phyloP scores from a whole-genome alignment of 1,140 invertebrate species.

The Oscheius sp. region DNA sequence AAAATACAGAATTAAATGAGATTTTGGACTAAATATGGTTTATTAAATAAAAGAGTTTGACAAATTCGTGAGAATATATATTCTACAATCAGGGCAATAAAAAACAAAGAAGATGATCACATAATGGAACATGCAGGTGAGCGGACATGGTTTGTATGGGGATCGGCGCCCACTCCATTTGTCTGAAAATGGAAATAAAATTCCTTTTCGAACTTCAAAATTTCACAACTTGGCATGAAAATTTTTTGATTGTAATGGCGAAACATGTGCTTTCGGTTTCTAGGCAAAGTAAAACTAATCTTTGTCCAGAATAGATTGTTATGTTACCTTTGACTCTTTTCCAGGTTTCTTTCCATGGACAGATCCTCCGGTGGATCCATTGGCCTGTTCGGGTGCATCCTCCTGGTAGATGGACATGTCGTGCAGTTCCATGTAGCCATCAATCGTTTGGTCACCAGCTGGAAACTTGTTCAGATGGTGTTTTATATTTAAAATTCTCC shows the following conservation, averaged over 20 bases:
- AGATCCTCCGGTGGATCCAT: background rate
- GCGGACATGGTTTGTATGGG: slow-evolving; percentile 12
- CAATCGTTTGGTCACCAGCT: slow-evolving; percentile 46
- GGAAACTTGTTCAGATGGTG: background rate
- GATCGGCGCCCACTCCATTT: slow-evolving; percentile 19
- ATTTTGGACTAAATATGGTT: too few relatives aligned
- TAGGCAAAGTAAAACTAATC: background rate
- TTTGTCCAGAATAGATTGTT: background rate
- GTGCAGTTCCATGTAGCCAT: slow-evolving; percentile 54
- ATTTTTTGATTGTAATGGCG: background rate
- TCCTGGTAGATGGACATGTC: slow-evolving; percentile 30
- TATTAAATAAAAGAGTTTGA: too few relatives aligned
- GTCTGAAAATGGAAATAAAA: too few relatives aligned
- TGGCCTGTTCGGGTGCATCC: background rate
- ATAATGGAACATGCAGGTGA: slow-evolving; percentile 9
- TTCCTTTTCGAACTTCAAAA: too few relatives aligned
- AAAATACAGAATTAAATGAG: too few relatives aligned
- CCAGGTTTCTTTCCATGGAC: background rate
- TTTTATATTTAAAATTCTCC: background rate
- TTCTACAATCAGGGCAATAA: too few relatives aligned
- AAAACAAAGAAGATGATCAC: too few relatives aligned
- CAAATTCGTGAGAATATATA: too few relatives aligned
- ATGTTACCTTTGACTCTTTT: background rate
- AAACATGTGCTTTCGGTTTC: background rate
- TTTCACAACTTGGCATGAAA: background rate